phyloP scores from a whole-genome alignment of 64 coral and sea anemone species.

The Pocillopora damicornis region DNA sequence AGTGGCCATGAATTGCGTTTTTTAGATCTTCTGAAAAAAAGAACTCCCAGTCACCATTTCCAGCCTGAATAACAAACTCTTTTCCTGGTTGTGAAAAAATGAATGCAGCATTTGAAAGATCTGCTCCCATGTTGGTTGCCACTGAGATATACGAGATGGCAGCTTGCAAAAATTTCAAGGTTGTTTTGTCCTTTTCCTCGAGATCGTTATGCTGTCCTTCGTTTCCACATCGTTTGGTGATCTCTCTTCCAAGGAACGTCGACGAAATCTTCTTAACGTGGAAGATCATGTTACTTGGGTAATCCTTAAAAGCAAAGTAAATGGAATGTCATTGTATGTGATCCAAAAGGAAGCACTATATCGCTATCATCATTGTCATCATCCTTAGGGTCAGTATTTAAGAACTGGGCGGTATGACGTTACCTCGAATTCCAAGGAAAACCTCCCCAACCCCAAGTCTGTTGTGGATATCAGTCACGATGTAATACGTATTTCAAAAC shows the following conservation, averaged over 20 bases:
- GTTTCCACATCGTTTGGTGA: not conserved
- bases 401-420: no score
- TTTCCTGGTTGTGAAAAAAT: constrained; percentile 8
- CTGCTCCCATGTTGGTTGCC: not conserved
- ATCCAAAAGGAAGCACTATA: no score
- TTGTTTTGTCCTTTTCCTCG: not conserved
- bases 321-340: no score
- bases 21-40: not conserved
- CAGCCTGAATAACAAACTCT: constrained; percentile 16
- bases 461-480: no score
- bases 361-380: no score
- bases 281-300: no score
- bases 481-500: no score
- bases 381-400: no score
- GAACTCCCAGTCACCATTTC: constrained; percentile 15
- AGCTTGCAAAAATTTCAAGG: not conserved
- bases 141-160: constrained; percentile 9
- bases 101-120: constrained; percentile 11
- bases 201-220: not conserved
- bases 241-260: no score
- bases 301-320: no score
- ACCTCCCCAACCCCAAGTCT: no score
- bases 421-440: no score
- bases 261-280: not conserved
- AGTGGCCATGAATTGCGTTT: not conserved